Evolutionary conservation across 1,140 invertebrate genomes (phyloP), one percentile per base, ranked within the genome.

Genomic region (Drosophila novamexicana): DNA sequence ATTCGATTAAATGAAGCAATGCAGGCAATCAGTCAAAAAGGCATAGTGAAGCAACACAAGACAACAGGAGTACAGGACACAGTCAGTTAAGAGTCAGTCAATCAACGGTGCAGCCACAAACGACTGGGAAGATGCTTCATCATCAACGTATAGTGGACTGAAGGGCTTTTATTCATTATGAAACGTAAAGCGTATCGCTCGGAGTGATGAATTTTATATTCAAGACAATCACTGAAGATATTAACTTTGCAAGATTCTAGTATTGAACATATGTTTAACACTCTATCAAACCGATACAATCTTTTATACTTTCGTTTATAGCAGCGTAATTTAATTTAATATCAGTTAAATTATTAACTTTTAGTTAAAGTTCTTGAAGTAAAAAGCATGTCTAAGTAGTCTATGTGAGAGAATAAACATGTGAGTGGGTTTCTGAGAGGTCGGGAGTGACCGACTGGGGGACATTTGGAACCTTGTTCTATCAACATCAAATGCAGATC

Each of bases 1-100:
- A 88, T 88, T 88, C 82, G 80, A 88, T 88, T 88, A 89, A 88
- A 89, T 84, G 80, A 59, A 42, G 73, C 73, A 79, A 68, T 73
- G 61, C 77, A 84, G 84, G 67, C 84, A 88, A 88, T 89, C 84
- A 88, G 69, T 70, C 80, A 82, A 83, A 77, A 77, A 53, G 59
- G 49, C 36, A 74, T 50, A 61, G 42, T 14, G 42, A 62, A 37
- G 56, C 50, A 54, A 29, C 14, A 44, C 9, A 36, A 58, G 29
- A 53, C 58, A 54, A 36, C 47, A 44, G 49, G 49, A 49, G 12
- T 9, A 40, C 10, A 47, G 14, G 18, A 53, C 34, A 32, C n/a
- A 59, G 36, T 22, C 45, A 22, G 39, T 71, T 65, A 71, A 71
- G 58, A 75, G 67, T 52, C 39, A 71, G 58, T 71, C 67, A 71